These are phyloP conservation scores for Mya arenaria DNA, from an alignment of 1,140 invertebrate genomes.

Conservation along the genomic window DNA sequence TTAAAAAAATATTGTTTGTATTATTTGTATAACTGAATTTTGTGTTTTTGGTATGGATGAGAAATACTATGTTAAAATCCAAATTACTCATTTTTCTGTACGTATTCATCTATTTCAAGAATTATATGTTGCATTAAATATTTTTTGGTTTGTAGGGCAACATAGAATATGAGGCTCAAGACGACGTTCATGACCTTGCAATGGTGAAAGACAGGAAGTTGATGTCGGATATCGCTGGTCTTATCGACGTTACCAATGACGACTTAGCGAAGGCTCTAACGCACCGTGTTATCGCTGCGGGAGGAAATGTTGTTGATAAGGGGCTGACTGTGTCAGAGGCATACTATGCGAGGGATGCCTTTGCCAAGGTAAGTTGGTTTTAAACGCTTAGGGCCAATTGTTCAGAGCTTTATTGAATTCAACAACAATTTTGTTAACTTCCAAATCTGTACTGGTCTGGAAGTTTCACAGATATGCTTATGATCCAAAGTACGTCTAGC, in stretches of 20 bases:
- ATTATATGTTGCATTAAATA: too few species aligned
- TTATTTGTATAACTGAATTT: too few species aligned
- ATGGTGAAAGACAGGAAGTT: conserved; percentile 84
- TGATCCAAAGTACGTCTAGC: too few species aligned
- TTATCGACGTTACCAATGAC: conserved; percentile 88
- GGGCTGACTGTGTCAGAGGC: conserved; percentile 92
- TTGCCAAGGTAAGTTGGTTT: conserved; percentile 88
- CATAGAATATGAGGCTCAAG: conserved; percentile 85
- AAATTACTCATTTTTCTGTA: too few species aligned
- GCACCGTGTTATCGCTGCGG: conserved; percentile 94
- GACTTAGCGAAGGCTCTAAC: conserved; percentile 90
- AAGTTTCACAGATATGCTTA: too few species aligned
- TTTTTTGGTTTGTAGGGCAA: conserved; percentile 85
- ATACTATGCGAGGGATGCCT: conserved; percentile 94
- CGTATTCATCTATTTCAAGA: too few species aligned
- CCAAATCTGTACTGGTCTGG: too few species aligned
- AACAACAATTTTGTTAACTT: too few species aligned
- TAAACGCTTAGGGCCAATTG: not conserved
- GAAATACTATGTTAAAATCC: too few species aligned
- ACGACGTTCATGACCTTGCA: conserved; percentile 85
- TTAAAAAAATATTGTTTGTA: too few species aligned
- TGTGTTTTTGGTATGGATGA: too few species aligned
- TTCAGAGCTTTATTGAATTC: too few species aligned
- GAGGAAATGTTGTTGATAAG: conserved; percentile 97
- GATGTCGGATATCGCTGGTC: conserved; percentile 85